Evolutionary conservation across 2,888 invertebrate genomes (phyloP), one percentile per base, ranked within the genome.

Genomic region (Caenorhabditis sp.): DNA sequence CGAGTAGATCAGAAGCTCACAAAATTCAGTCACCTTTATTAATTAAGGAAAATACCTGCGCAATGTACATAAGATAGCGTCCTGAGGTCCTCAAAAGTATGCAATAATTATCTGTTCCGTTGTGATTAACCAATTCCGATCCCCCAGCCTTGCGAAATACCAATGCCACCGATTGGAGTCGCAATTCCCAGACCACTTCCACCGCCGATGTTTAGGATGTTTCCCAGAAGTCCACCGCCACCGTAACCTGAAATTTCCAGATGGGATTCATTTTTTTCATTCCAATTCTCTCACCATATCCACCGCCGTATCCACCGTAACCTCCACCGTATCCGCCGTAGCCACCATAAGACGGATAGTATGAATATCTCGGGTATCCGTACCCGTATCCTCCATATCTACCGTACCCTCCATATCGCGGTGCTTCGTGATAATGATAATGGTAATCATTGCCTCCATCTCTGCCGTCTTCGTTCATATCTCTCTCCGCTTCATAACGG

Each of bases 151-250:
- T 72, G 74, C n/a, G 62, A 67, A 37, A 74, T 74, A 22, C 84
- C 84, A 37, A 84, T 64, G 13, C 84, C 84, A 26, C 84, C 84
- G 44, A 85, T 85, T 15, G 84, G 84, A 11, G 84, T 85, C 3
- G 70, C 55, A 5, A 85, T 68, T 44, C 84, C 84, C 0, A 85
- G 47, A 13, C 69, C 70, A 51, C 82, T 74, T 47, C 82, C 82
- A 11, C 44, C 79, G 4, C 78, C 69, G 26, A 78, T 69, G 32
- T 70, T 69, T 13, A 70, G 51, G 6, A 78, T 28, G 22, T 62
- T 70, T 13, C 71, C 69, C 1, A 76, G 67, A 1, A 76, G 55
- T 32, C 76, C 76, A 18, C 76, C 76, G n/a, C 74, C 72, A 11
- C 72, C 74, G 13, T 64, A 72, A 15, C 71, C 71, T 72, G 47